Conservation (phyloP, 2,113 vertebrate genomes). For the Nycticebus coucang region DNA sequence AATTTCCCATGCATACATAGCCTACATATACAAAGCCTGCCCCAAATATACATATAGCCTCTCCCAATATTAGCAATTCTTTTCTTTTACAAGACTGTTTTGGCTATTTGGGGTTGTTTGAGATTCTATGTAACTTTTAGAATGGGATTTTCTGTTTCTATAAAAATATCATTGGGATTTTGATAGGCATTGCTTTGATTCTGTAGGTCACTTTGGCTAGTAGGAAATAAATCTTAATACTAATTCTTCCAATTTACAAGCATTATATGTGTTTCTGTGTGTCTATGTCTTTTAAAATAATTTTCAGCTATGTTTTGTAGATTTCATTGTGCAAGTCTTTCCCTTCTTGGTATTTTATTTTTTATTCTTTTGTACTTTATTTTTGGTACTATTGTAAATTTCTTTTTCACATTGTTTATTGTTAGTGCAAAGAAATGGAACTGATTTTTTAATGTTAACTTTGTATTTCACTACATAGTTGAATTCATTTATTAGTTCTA, state of each 20-base stretch:
- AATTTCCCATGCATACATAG: background rate
- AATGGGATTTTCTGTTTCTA: background rate
- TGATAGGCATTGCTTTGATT: background rate
- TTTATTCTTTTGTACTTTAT: background rate
- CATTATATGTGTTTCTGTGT: background rate
- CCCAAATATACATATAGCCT: rapidly evolving
- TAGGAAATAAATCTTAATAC: background rate
- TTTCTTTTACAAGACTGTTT: background rate
- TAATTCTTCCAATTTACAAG: background rate
- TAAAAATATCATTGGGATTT: background rate
- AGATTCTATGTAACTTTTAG: background rate
- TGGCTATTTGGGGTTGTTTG: background rate
- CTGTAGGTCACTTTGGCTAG: background rate
- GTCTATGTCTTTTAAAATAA: background rate
- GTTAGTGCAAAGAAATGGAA: background rate
- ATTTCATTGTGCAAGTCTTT: background rate
- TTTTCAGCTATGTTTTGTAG: background rate
- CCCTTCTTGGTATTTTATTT: background rate
- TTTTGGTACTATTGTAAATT: background rate
- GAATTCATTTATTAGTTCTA: background rate
- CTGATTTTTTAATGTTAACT: background rate
- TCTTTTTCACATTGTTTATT: background rate
- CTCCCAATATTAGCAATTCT: background rate
- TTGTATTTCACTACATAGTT: background rate
- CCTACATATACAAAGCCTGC: background rate